A percentile compares a stretch with the other conserved stretches of the same genome.
Evolutionary conservation across 2,888 invertebrate genomes (phyloP).

Genomic region (Steinernema carpocapsae): DNA sequence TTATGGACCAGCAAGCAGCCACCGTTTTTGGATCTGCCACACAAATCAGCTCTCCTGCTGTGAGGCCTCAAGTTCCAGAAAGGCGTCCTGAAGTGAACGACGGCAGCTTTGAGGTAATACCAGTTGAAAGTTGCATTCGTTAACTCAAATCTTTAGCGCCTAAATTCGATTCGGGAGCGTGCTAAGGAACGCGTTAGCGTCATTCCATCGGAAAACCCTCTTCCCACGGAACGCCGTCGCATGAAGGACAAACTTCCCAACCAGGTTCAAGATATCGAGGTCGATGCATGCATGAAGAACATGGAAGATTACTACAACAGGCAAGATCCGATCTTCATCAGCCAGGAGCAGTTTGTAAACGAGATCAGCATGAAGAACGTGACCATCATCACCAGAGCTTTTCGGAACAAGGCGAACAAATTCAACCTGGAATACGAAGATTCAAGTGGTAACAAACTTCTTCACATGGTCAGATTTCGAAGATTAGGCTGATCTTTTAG

Average conservation of each 20-base stretch:
- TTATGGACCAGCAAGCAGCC: conserved; percentile 9
- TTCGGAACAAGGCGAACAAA: neutral
- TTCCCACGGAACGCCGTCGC: neutral
- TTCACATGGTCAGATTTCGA: neutral
- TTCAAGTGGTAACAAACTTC: neutral
- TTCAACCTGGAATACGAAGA: conserved; percentile 2
- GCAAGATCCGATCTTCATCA: neutral
- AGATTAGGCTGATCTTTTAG: neutral
- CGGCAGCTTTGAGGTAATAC: neutral
- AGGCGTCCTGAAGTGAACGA: neutral
- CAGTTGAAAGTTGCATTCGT: neutral
- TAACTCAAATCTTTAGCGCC: neutral
- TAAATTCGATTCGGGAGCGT: conserved; percentile 9
- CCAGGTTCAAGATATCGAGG: neutral
- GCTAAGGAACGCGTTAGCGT: neutral
- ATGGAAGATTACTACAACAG: neutral
- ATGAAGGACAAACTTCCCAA: neutral
- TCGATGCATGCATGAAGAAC: neutral
- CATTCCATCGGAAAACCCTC: neutral
- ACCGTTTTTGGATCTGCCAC: neutral
- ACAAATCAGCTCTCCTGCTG: neutral
- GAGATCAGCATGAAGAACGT: neutral
- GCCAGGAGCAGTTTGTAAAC: neutral
- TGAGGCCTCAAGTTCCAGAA: neutral
- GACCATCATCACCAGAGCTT: neutral